Base-by-base conservation (phyloP, 2,797 vertebrate species). In the Dallia pectoralis region DNA sequence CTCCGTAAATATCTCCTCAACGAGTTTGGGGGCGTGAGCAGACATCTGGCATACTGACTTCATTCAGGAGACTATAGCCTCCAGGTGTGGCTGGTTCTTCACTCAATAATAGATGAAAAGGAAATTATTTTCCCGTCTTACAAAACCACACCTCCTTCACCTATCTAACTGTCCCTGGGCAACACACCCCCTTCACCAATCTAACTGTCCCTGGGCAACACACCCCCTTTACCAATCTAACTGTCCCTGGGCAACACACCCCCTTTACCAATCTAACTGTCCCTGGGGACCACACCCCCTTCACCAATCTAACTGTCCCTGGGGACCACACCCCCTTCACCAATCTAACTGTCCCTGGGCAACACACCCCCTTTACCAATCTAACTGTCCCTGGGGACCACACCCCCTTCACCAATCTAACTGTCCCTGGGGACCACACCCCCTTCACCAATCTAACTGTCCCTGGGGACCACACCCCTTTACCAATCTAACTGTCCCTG, bases 41-140 rank as follows among this genome's bases (percentile, higher is more conserved):
- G 78, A 73, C 51, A 63, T 82, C 81, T 79, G 48, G 75, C 33
- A 14, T 25, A 59, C 25, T 25, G 59, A 22, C 71, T 33, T 51
- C 29, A 19, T 12, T 3, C 74, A 30, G 40, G 72, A 67, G 40
- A 48, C 40, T 69, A 4, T 19, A 63, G 73, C 86, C 81, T 79
- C 16, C 32, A 85, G 87, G 79, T 61, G 77, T 72, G 64, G 77
- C 73, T 81, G 81, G 71, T 48, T 72, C 66, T 81, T 74, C 77
- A 33, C 69, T 77, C 76, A 72, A 67, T 61, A 78, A 79, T 78
- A 85, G 61, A 79, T 61, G 59, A 9, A 22, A 36, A 32, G 29
- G 27, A 16, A 63, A 15, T 3, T 32, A 16, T 16, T 32, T 29
- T 11, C 40, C 40, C 3, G 40, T 44, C 29, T 32, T 30, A 16